Percentiles rank a stretch among this genome's conserved stretches.
Evolutionary conservation across 2,797 vertebrate genomes (phyloP).

Genomic region (Protonibea diacanthus): DNA sequence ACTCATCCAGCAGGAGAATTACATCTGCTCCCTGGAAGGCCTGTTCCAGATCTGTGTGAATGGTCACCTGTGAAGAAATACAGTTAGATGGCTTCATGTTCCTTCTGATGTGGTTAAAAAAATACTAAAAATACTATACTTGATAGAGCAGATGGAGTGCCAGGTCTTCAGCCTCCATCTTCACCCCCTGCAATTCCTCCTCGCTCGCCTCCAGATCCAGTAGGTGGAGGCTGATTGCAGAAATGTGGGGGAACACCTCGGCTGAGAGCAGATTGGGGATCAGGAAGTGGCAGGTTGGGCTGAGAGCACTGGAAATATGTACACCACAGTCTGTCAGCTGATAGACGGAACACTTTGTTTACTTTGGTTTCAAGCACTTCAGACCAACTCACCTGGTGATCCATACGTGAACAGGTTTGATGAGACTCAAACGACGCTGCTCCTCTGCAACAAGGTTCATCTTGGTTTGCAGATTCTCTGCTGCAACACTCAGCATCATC

Average conservation of each 20-base stretch:
- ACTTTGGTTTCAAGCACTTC: neutral
- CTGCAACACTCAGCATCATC: constrained; percentile 85
- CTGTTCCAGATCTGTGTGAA: constrained; percentile 79
- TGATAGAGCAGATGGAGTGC: constrained; percentile 82
- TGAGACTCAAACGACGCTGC: constrained; percentile 55
- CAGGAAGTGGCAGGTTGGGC: constrained; percentile 82
- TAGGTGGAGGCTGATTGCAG: constrained; percentile 88
- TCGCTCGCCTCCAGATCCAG: constrained; percentile 78
- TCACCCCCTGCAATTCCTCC: constrained; percentile 77
- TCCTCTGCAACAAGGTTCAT: constrained; percentile 78
- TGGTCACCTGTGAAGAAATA: constrained; percentile 75
- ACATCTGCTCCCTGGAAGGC: constrained; percentile 89
- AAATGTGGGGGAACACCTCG: constrained; percentile 83
- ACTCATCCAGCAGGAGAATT: constrained; percentile 90
- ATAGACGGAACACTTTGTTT: neutral
- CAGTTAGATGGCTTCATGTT: neutral
- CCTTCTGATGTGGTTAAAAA: neutral
- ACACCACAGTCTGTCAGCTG: neutral
- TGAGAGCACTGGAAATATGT: constrained; percentile 85
- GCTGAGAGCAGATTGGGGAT: constrained; percentile 88
- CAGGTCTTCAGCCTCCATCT: constrained; percentile 86
- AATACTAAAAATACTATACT: constrained; percentile 20
- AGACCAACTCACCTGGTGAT: constrained; percentile 87
- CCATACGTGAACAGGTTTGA: constrained; percentile 90
- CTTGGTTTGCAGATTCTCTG: constrained; percentile 87